phyloP scores from a whole-genome alignment of 2,797 vertebrate genomes.

The Champsocephalus esox region DNA sequence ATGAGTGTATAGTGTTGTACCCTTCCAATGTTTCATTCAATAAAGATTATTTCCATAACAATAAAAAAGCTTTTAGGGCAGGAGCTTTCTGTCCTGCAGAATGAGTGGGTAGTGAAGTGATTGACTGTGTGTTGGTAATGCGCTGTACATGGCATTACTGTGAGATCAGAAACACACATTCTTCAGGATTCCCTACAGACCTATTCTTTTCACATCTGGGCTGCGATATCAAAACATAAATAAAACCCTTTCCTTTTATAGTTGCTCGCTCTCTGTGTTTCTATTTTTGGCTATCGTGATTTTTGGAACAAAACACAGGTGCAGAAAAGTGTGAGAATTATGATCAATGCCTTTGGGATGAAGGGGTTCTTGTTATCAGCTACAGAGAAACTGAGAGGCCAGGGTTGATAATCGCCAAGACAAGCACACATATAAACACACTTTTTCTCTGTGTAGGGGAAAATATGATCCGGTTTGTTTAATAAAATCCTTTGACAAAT shows the following conservation, averaged over 20 bases:
- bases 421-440: not conserved
- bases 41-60: constrained; percentile 25
- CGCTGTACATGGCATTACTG: constrained; percentile 62
- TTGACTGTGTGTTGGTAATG: constrained; percentile 65
- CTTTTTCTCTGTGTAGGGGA: constrained; percentile 1
- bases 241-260: constrained; percentile 81
- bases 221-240: constrained; percentile 43
- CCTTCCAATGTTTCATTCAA: constrained; percentile 5
- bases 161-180: constrained; percentile 73
- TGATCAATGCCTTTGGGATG: constrained; percentile 61
- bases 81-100: constrained; percentile 12
- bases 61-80: constrained; percentile 17
- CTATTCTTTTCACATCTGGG: constrained; percentile 74
- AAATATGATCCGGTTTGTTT: constrained; percentile 19
- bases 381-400: constrained; percentile 32
- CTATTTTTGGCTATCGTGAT: constrained; percentile 68
- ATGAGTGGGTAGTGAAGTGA: constrained; percentile 59
- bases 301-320: constrained; percentile 68
- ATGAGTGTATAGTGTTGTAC: not conserved
- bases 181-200: constrained; percentile 72
- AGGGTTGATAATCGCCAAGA: constrained; percentile 12
- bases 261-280: constrained; percentile 55
- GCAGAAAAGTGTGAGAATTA: constrained; percentile 71
- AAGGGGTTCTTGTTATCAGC: constrained; percentile 56
- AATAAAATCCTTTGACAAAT: constrained; percentile 32